phyloP scores from a whole-genome alignment of 2,888 invertebrate genomes.

The Cylloceria caligata region DNA sequence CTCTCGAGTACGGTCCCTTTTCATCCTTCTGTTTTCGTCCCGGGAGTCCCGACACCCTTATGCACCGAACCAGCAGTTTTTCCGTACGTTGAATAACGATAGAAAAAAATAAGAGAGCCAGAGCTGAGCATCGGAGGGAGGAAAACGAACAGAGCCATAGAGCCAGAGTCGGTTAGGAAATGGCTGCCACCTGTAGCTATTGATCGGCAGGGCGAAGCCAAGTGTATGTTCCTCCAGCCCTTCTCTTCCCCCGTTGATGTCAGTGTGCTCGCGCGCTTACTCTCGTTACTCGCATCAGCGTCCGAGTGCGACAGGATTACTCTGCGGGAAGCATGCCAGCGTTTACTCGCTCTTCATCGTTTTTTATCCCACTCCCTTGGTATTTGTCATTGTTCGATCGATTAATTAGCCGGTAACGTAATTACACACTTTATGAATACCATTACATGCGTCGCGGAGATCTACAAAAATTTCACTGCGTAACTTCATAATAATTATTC shows the following conservation, averaged over 20 bases:
- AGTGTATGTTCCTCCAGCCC: slow-evolving; percentile 76
- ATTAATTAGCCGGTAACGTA: slow-evolving; percentile 59
- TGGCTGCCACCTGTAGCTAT: slow-evolving; percentile 85
- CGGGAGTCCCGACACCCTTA: not conserved
- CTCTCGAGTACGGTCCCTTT: not conserved
- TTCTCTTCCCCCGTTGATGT: slow-evolving; percentile 42
- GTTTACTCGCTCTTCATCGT: slow-evolving; percentile 60
- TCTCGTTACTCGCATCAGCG: slow-evolving; percentile 53
- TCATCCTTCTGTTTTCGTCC: not conserved
- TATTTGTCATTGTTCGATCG: slow-evolving; percentile 56
- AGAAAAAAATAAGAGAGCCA: slow-evolving; percentile 55
- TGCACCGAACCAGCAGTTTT: not conserved
- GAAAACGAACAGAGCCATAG: slow-evolving; percentile 58
- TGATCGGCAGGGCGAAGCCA: slow-evolving; percentile 82
- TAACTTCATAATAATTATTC: not conserved
- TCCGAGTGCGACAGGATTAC: slow-evolving; percentile 32
- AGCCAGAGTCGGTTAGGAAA: slow-evolving; percentile 81
- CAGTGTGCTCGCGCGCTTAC: no score
- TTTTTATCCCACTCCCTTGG: slow-evolving; percentile 37
- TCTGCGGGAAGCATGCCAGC: slow-evolving; percentile 44
- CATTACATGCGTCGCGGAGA: not conserved
- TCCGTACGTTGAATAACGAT: not conserved
- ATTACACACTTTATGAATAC: slow-evolving; percentile 42
- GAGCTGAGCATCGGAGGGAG: slow-evolving; percentile 16
- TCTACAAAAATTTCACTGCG: not conserved